Conservation (phyloP, 2,797 vertebrate genomes). For the Neosalanx taihuensis region DNA sequence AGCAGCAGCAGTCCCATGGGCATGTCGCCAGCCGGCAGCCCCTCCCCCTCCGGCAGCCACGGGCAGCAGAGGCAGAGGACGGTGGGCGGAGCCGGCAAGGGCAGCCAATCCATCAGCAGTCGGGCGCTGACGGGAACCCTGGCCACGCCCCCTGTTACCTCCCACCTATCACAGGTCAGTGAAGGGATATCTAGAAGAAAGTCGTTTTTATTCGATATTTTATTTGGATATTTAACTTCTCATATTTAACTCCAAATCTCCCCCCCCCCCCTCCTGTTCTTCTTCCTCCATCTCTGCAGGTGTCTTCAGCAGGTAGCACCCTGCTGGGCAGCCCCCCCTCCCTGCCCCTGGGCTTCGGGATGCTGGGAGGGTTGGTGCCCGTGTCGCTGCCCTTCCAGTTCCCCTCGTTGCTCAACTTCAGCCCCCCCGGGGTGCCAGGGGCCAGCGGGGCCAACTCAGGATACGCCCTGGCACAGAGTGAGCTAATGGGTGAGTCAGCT, state of each 20-base stretch:
- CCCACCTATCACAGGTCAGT: slow-evolving; percentile 73
- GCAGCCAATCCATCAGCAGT: slow-evolving; percentile 66
- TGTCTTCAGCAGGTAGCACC: slow-evolving; percentile 77
- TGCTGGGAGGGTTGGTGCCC: slow-evolving; percentile 95
- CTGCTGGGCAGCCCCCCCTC: slow-evolving; percentile 86
- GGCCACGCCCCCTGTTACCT: slow-evolving; percentile 63
- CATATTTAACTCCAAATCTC: background rate
- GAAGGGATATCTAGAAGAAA: background rate
- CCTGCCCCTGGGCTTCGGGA: slow-evolving; percentile 92
- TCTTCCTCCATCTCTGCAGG: slow-evolving; percentile 41
- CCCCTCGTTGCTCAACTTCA: slow-evolving; percentile 88
- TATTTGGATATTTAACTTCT: background rate
- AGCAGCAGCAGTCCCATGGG: slow-evolving; percentile 42
- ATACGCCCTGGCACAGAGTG: slow-evolving; percentile 92
- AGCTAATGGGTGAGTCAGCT: slow-evolving; percentile 69
- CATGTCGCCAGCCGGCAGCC: slow-evolving; percentile 46
- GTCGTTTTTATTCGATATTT: background rate
- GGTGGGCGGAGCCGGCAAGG: slow-evolving; percentile 59
- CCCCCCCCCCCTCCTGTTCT: background rate
- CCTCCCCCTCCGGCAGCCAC: slow-evolving; percentile 47
- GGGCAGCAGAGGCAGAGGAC: slow-evolving; percentile 71
- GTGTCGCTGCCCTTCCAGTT: slow-evolving; percentile 98
- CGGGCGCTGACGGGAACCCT: slow-evolving; percentile 62
- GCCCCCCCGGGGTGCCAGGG: slow-evolving; percentile 63
- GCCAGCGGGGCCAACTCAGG: slow-evolving; percentile 88